These are phyloP conservation scores for Choloepus didactylus DNA, from an alignment of 2,797 vertebrate genomes.

Conservation along the genomic window DNA sequence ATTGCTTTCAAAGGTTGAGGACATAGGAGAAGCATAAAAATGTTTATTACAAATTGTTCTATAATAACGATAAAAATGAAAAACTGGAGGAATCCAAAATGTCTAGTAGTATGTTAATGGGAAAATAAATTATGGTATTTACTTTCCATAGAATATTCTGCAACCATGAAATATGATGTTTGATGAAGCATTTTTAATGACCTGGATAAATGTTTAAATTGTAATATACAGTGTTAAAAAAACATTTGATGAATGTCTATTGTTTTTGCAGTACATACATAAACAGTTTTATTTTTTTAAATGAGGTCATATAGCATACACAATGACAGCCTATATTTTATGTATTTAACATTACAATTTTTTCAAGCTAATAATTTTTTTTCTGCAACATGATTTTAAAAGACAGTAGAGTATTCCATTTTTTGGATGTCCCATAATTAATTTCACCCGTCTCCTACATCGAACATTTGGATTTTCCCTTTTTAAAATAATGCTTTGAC, in stretches of 20 bases:
- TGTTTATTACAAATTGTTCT: not conserved
- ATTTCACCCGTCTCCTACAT: not conserved
- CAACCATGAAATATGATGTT: slow-evolving; percentile 20
- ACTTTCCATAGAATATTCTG: slow-evolving; percentile 16
- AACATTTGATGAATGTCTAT: not conserved
- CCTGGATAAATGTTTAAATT: not conserved
- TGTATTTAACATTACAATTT: slow-evolving; percentile 43
- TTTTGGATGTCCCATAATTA: not conserved
- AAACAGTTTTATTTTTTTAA: slow-evolving; percentile 36
- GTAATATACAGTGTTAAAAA: slow-evolving; percentile 54
- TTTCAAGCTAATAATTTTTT: slow-evolving; percentile 32
- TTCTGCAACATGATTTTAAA: slow-evolving; percentile 35
- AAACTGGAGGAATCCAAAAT: not conserved
- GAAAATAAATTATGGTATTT: slow-evolving; percentile 10
- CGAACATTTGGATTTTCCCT: not conserved
- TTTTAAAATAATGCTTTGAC: slow-evolving; percentile 54
- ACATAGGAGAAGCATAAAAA: not conserved
- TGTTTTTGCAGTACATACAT: not conserved
- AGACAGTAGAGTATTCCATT: not conserved
- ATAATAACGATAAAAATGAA: slow-evolving; percentile 11
- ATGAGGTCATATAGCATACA: not conserved
- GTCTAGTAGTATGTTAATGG: not conserved
- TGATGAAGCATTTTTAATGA: slow-evolving; percentile 45
- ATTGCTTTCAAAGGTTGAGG: slow-evolving; percentile 55
- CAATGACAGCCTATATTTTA: not conserved